A percentile compares a stretch with the other conserved stretches of the same genome.
These are phyloP conservation scores for Leptinotarsa undecemlineata DNA, from an alignment of 1,140 invertebrate species.

Conservation along the genomic window DNA sequence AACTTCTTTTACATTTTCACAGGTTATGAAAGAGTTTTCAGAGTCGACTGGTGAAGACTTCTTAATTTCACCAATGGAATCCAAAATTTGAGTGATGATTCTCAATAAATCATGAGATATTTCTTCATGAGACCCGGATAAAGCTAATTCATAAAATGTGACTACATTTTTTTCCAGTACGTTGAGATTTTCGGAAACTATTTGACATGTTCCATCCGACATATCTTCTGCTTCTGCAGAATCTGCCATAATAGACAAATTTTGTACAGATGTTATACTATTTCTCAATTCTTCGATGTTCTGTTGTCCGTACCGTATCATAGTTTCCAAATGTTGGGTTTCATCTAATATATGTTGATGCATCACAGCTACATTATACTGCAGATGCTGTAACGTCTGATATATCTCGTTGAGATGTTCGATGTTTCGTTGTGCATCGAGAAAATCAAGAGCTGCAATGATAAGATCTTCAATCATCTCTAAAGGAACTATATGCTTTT, in stretches of 20 bases:
- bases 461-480: slow-evolving; percentile 46
- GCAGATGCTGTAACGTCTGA: slow-evolving; percentile 41
- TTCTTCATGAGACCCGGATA: slow-evolving; percentile 42
- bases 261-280: slow-evolving; percentile 44
- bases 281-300: slow-evolving; percentile 45
- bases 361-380: slow-evolving; percentile 49
- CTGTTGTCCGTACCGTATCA: slow-evolving; percentile 28
- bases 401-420: slow-evolving; percentile 34
- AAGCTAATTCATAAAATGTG: slow-evolving; percentile 42
- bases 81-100: slow-evolving; percentile 45
- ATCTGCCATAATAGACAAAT: slow-evolving; percentile 44
- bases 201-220: slow-evolving; percentile 27
- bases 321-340: slow-evolving; percentile 29
- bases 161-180: slow-evolving; percentile 46
- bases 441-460: slow-evolving; percentile 42
- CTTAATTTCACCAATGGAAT: slow-evolving; percentile 48
- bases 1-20: slow-evolving; percentile 41
- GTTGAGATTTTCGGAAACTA: slow-evolving; percentile 40
- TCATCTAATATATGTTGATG: slow-evolving; percentile 48
- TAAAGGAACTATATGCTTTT: slow-evolving; percentile 42
- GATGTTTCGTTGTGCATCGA: slow-evolving; percentile 30
- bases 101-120: slow-evolving; percentile 41
- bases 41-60: slow-evolving; percentile 33
- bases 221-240: background rate
- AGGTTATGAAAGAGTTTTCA: slow-evolving; percentile 32